Base-by-base conservation (phyloP, 2,797 vertebrate genomes). In the Eurystomus glaucurus region DNA sequence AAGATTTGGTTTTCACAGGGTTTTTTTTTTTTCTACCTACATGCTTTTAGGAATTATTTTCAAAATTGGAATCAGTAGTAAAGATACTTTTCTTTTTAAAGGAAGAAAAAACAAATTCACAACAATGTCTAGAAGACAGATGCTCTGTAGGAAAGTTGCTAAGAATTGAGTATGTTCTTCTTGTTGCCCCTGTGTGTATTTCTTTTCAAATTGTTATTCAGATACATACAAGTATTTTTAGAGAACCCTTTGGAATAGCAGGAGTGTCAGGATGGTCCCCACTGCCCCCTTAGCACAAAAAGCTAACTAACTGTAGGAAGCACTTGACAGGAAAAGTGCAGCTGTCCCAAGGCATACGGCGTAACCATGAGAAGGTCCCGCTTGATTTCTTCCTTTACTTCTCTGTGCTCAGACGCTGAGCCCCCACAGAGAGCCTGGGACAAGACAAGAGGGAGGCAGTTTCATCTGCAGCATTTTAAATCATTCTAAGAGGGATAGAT, bases 381-480 rank as follows among this genome's bases (percentile, higher is more conserved):
- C 31, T 64, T 9, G 25, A 14, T 31, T 86, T 43, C 6, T 15
- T 6, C 22, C 25, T 81, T 82, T 31, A 54, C 25, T 10, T 46
- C 31, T 51, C 48, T 37, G 33, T 31, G 20, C 69, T 71, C 64
- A 68, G 64, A 48, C 33, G 14, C 4, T 0, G 3, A 91, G 35
- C 8, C 54, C 48, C 45, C 2, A 0, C 9, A 20, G 46, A 79
- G 35, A 81, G 35, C 43, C 64, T 28, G 41, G 33, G 77, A 90
- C 54, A 84, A 86, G 28, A 69, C 54, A 66, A 58, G 65, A 31
- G 31, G 68, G 58, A 76, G 80, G 35, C 21, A 86, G 74, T 70
- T 86, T 76, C 77, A 88, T 79, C 88, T 92, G 54, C 69, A 85
- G 90, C 58, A 55, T 93, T 96, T 93, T 46, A 82, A 87, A 79